A percentile compares a stretch with the other conserved stretches of the same genome.
Evolutionary conservation across 2,113 vertebrate species (phyloP).

Genomic region (Cololabis saira): DNA sequence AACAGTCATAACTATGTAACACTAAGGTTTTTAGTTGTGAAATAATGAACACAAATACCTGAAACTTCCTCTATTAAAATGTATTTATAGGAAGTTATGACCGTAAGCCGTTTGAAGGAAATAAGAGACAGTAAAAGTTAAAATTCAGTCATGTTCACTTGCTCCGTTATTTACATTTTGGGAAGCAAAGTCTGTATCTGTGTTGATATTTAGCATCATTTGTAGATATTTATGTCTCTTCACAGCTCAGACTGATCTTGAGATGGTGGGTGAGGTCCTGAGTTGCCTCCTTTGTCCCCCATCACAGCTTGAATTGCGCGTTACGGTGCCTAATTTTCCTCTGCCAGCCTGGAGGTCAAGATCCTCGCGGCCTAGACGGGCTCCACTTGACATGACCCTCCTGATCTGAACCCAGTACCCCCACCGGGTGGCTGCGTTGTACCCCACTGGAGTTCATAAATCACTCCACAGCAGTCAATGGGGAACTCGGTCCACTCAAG

Average conservation of each 20-base stretch:
- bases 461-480: slow-evolving; percentile 23
- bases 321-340: slow-evolving; percentile 45
- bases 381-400: slow-evolving; percentile 48
- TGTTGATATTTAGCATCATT: too few relatives aligned
- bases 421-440: slow-evolving; percentile 16
- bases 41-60: too few relatives aligned
- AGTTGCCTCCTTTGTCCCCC: neutral
- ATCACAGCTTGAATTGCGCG: slow-evolving; percentile 9
- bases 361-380: slow-evolving; percentile 24
- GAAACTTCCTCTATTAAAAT: too few relatives aligned
- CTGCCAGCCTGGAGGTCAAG: slow-evolving; percentile 24
- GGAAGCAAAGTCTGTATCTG: too few relatives aligned
- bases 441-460: slow-evolving; percentile 58
- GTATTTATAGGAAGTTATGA: too few relatives aligned
- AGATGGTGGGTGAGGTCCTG: neutral
- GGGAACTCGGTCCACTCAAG: slow-evolving; percentile 14
- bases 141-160: too few relatives aligned
- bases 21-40: too few relatives aligned
- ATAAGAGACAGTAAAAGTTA: too few relatives aligned
- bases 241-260: neutral
- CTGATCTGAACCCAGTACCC: slow-evolving; percentile 30
- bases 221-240: neutral
- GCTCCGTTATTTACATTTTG: too few relatives aligned
- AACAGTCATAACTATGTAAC: too few relatives aligned
- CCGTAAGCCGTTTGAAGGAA: too few relatives aligned